A percentile compares a stretch with the other conserved stretches of the same genome.
These are phyloP conservation scores for Epizoanthus rinbou DNA, from an alignment of 92 coral and sea anemone genomes.

Conservation along the genomic window DNA sequence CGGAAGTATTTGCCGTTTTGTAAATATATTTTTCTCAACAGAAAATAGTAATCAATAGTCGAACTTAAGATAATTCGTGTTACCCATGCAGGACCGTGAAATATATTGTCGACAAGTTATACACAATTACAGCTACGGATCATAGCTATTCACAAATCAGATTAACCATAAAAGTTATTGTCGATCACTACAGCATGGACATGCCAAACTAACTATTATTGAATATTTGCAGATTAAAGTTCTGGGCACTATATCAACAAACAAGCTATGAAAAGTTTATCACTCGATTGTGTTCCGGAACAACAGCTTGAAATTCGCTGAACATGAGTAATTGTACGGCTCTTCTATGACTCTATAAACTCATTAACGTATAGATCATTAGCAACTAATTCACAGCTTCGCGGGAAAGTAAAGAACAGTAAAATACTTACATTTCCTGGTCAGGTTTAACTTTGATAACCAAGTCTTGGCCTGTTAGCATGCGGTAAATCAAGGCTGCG, in stretches of 20 bases:
- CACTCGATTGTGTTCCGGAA: not conserved
- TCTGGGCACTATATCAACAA: not conserved
- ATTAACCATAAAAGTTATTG: not conserved
- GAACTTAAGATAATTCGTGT: not conserved
- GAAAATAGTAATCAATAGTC: too few species aligned
- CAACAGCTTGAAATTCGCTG: not conserved
- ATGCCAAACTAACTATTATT: not conserved
- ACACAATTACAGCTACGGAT: not conserved
- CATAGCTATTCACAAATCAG: not conserved
- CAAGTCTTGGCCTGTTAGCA: slow-evolving; percentile 53
- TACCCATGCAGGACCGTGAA: not conserved
- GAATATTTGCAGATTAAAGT: not conserved
- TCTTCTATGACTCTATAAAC: not conserved
- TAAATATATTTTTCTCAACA: too few species aligned
- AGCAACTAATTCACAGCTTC: slow-evolving; percentile 37
- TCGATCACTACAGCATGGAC: not conserved
- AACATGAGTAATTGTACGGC: not conserved
- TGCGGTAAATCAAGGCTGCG: slow-evolving; percentile 44
- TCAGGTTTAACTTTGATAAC: not conserved
- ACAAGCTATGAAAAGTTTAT: not conserved
- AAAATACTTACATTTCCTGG: not conserved
- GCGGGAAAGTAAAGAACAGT: not conserved
- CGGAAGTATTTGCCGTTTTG: too few species aligned
- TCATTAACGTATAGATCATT: not conserved
- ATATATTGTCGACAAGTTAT: not conserved